A percentile compares a stretch with the other conserved stretches of the same genome.
phyloP scores from a whole-genome alignment of 2,797 vertebrate species.

The Adelosebastes latens region DNA sequence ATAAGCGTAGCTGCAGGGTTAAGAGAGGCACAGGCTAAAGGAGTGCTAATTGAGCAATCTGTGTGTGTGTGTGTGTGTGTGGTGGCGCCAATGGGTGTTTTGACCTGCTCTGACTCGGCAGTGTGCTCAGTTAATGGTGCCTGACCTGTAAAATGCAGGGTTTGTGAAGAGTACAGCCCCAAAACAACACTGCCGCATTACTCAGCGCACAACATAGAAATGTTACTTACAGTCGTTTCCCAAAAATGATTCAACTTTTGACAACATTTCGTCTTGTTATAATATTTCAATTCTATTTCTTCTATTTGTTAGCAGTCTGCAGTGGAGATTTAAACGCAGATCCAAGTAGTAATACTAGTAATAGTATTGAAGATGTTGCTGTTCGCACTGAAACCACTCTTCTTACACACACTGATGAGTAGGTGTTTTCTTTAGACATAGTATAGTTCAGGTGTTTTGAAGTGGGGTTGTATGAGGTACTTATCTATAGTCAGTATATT shows the following conservation, averaged over 20 bases:
- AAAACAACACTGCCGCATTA: background rate
- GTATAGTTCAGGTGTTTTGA: no score
- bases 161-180: constrained; percentile 4
- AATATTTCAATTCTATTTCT: background rate
- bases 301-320: background rate
- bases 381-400: no score
- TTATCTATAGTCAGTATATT: no score
- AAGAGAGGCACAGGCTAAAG: constrained; percentile 70
- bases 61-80: constrained; percentile 8
- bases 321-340: background rate
- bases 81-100: constrained; percentile 63
- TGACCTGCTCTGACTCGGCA: constrained; percentile 72
- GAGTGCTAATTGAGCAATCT: constrained; percentile 79
- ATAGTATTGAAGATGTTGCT: background rate
- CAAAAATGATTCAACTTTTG: background rate
- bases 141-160: constrained; percentile 63
- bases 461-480: no score
- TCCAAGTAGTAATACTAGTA: background rate
- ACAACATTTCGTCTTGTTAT: background rate
- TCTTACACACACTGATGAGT: background rate
- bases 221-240: background rate
- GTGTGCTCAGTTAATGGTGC: constrained; percentile 75
- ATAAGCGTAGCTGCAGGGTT: constrained; percentile 76
- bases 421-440: no score
- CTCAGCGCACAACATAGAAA: constrained; percentile 14